These are phyloP conservation scores for Trichogramma dendrolimi DNA, from an alignment of 2,888 invertebrate species.

Conservation along the genomic window DNA sequence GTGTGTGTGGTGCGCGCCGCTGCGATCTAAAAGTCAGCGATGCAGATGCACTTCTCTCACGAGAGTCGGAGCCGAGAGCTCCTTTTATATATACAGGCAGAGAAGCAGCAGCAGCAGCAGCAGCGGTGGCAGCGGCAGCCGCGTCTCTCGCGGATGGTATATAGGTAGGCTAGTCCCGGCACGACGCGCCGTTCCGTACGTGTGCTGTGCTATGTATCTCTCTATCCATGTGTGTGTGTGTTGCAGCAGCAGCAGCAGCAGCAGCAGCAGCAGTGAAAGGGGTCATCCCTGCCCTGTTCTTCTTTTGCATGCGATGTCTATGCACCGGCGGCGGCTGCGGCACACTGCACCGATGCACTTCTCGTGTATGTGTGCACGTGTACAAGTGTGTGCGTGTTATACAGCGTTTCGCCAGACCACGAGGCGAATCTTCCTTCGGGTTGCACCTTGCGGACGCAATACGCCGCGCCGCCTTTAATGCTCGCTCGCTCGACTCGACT, in stretches of 20 bases:
- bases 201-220: no score
- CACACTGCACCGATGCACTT: not conserved
- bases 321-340: conserved; percentile 2
- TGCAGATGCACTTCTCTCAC: no score
- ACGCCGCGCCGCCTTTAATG: not conserved
- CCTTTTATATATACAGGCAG: conserved; percentile 19
- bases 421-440: conserved; percentile 10
- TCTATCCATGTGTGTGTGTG: no score
- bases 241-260: not conserved
- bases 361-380: not conserved
- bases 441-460: not conserved
- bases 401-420: not conserved
- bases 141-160: not conserved
- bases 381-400: not conserved
- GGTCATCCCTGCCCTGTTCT: conserved; percentile 52
- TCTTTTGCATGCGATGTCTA: not conserved
- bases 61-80: conserved; percentile 15
- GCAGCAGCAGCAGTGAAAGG: conserved; percentile 46
- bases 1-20: no score
- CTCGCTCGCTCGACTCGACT: no score
- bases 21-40: no score
- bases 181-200: no score
- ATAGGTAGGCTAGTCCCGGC: no score
- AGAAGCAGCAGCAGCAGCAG: conserved; percentile 5
- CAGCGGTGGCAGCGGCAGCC: not conserved